These are phyloP conservation scores for Rhaphigaster nebulosa DNA, from an alignment of 2,888 invertebrate species.

Conservation along the genomic window DNA sequence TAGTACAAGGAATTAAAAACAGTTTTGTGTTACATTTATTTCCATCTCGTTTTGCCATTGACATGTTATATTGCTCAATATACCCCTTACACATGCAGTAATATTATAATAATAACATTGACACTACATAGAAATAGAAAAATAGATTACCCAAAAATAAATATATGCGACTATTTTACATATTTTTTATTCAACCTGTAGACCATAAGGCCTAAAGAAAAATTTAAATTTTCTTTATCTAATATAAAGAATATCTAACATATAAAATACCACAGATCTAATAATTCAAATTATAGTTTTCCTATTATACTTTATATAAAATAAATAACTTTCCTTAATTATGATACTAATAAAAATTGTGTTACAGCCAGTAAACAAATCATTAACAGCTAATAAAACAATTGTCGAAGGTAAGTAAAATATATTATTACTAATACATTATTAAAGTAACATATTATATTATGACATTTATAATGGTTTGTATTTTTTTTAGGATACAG, in stretches of 20 bases:
- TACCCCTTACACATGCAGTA: too few relatives aligned
- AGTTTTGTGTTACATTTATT: too few relatives aligned
- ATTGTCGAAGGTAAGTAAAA: conserved; percentile 14
- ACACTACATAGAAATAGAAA: too few relatives aligned
- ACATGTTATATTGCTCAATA: too few relatives aligned
- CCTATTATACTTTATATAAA: neutral
- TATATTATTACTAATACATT: neutral
- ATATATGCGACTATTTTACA: too few relatives aligned
- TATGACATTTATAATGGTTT: neutral
- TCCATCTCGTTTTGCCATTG: too few relatives aligned
- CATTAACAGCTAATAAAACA: conserved; percentile 26
- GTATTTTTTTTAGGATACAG: conserved; percentile 18
- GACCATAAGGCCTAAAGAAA: too few relatives aligned
- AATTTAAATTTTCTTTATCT: too few relatives aligned
- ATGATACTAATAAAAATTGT: neutral
- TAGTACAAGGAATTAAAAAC: too few relatives aligned
- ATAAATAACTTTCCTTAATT: neutral
- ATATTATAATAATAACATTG: too few relatives aligned
- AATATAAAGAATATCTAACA: too few relatives aligned
- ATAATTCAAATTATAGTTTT: neutral
- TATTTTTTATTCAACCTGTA: neutral
- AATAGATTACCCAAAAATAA: too few relatives aligned
- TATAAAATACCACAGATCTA: neutral
- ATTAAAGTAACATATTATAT: neutral
- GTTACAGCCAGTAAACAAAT: conserved; percentile 21